Conservation (phyloP, 2,888 invertebrate genomes). For the Cyclophora punctaria region DNA sequence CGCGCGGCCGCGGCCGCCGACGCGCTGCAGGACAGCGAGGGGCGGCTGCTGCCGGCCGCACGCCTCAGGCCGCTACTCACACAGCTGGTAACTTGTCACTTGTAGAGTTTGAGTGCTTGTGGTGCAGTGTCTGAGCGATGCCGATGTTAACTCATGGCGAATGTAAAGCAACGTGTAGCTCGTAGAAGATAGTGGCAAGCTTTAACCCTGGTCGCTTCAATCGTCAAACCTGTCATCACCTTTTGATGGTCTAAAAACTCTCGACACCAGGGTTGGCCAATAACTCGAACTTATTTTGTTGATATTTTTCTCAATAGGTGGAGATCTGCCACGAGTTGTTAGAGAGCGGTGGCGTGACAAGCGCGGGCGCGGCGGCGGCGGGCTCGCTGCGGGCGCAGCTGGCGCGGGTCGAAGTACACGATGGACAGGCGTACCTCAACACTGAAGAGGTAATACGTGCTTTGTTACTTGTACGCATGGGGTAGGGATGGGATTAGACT, state of each 20-base stretch:
- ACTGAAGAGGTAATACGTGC: slow-evolving; percentile 46
- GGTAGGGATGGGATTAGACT: too few species aligned
- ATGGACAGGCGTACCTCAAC: slow-evolving; percentile 57
- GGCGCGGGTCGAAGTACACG: slow-evolving; percentile 42
- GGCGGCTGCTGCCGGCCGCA: slow-evolving; percentile 85
- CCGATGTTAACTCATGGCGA: too few species aligned
- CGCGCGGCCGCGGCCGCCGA: slow-evolving; percentile 69
- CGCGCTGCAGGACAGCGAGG: slow-evolving; percentile 79
- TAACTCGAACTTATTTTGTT: too few species aligned
- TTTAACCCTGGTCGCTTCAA: neutral
- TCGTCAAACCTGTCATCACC: slow-evolving; percentile 29
- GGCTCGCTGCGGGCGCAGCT: slow-evolving; percentile 49
- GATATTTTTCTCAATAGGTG: slow-evolving; percentile 31
- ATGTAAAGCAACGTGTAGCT: neutral
- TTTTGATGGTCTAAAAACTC: too few species aligned
- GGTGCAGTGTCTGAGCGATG: too few species aligned
- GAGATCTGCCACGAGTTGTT: slow-evolving; percentile 59
- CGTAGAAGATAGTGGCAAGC: neutral
- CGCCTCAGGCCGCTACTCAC: slow-evolving; percentile 84
- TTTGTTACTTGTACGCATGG: too few species aligned
- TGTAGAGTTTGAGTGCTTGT: too few species aligned
- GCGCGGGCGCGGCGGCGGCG: slow-evolving; percentile 30
- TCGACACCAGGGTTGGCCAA: too few species aligned
- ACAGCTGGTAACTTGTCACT: slow-evolving; percentile 73
- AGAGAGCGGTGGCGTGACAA: slow-evolving; percentile 40